Evolutionary conservation across 2,113 vertebrate genomes (phyloP).

Genomic region (Osmerus mordax): DNA sequence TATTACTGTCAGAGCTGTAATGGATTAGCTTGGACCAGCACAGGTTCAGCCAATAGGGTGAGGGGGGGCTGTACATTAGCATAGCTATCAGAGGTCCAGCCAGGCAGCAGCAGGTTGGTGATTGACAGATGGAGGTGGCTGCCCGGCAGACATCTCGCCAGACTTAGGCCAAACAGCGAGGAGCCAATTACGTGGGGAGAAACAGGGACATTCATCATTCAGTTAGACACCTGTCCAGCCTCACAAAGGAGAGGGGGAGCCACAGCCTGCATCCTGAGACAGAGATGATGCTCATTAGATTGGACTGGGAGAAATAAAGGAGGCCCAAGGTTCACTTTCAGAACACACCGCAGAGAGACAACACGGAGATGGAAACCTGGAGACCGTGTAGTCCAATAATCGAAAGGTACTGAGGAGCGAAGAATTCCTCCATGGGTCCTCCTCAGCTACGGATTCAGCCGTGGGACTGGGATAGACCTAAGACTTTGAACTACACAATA

Average conservation of each 20-base stretch:
- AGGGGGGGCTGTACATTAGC: slow-evolving; percentile 57
- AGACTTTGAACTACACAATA: background rate
- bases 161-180: slow-evolving; percentile 61
- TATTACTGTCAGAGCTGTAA: slow-evolving; percentile 73
- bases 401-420: slow-evolving; percentile 2
- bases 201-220: slow-evolving; percentile 74
- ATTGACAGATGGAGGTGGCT: slow-evolving; percentile 71
- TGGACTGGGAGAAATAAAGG: slow-evolving; percentile 50
- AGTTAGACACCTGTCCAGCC: slow-evolving; percentile 70
- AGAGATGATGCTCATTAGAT: slow-evolving; percentile 68
- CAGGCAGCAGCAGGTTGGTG: slow-evolving; percentile 60
- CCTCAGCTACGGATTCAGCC: background rate
- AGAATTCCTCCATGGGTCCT: background rate
- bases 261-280: slow-evolving; percentile 48
- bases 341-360: slow-evolving; percentile 29
- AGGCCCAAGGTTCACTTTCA: slow-evolving; percentile 44
- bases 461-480: background rate
- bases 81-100: slow-evolving; percentile 72
- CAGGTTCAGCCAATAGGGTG: slow-evolving; percentile 57
- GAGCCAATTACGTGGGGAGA: slow-evolving; percentile 67
- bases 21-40: slow-evolving; percentile 67
- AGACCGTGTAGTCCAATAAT: background rate
- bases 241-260: slow-evolving; percentile 59
- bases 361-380: slow-evolving; percentile 5
- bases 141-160: slow-evolving; percentile 61